Percentiles rank a stretch among this genome's conserved stretches.
phyloP scores from a whole-genome alignment of 1,140 invertebrate species.

The Caenorhabditis latens region DNA sequence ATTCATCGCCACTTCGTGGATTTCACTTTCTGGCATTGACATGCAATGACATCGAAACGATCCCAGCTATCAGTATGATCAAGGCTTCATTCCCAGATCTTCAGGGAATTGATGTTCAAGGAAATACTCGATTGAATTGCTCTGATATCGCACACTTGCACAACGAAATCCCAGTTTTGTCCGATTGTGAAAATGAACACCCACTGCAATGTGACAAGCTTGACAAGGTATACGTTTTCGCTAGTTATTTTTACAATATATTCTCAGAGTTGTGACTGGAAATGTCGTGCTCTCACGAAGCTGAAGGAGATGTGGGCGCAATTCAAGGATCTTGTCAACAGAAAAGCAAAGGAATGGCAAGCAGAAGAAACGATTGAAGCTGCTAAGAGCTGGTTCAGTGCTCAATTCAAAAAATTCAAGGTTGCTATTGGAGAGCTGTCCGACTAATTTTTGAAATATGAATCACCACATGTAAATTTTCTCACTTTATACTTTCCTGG shows the following conservation, averaged over 20 bases:
- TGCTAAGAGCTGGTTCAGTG: constrained; percentile 23
- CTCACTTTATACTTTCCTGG: not conserved
- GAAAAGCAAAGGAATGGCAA: constrained; percentile 56
- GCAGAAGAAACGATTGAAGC: constrained; percentile 45
- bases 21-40: constrained; percentile 39
- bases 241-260: not conserved
- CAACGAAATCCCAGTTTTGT: constrained; percentile 19
- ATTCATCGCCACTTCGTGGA: constrained; percentile 14
- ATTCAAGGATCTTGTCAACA: constrained; percentile 58
- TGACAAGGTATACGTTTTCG: not conserved
- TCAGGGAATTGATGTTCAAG: constrained; percentile 41
- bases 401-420: constrained; percentile 55
- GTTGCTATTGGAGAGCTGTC: constrained; percentile 44
- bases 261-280: constrained; percentile 59
- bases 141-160: not conserved
- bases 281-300: constrained; percentile 49
- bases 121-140: constrained; percentile 32
- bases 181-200: constrained; percentile 8
- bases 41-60: constrained; percentile 27
- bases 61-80: constrained; percentile 35
- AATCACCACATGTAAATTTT: not conserved
- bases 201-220: constrained; percentile 34
- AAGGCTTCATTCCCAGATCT: constrained; percentile 44
- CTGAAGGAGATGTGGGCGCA: constrained; percentile 59
- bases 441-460: not conserved